Conservation (phyloP, 2,113 vertebrate genomes). For the Grammatotria lemairii region DNA sequence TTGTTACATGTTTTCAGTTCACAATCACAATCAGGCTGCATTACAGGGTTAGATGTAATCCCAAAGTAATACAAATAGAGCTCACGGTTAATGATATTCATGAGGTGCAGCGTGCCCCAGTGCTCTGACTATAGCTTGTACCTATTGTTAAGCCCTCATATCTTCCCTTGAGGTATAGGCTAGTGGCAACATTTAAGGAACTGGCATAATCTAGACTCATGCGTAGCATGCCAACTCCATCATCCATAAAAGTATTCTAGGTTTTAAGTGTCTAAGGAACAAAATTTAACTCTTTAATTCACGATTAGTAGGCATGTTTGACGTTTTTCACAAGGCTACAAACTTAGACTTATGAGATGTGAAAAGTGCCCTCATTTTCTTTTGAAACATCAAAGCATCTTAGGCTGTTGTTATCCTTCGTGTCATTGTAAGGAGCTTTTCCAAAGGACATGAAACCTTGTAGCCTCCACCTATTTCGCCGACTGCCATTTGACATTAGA, state of each 20-base stretch:
- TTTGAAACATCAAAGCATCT: slow-evolving; percentile 24
- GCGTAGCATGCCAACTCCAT: background rate
- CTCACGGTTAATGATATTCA: slow-evolving; percentile 72
- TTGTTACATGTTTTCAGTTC: slow-evolving; percentile 55
- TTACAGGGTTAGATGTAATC: slow-evolving; percentile 68
- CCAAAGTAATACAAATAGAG: slow-evolving; percentile 65
- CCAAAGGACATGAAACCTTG: slow-evolving; percentile 40
- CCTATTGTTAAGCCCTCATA: slow-evolving; percentile 52
- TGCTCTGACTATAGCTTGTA: slow-evolving; percentile 49
- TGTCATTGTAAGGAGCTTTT: slow-evolving; percentile 43
- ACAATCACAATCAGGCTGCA: slow-evolving; percentile 61
- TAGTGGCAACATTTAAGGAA: slow-evolving; percentile 42
- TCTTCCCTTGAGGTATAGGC: slow-evolving; percentile 35
- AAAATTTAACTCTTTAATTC: background rate
- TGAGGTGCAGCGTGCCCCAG: slow-evolving; percentile 52
- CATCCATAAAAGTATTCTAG: background rate
- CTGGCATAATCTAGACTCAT: slow-evolving; percentile 45
- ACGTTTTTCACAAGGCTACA: background rate
- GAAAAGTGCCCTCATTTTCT: background rate
- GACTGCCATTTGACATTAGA: slow-evolving; percentile 75
- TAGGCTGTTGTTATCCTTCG: slow-evolving; percentile 20
- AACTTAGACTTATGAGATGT: background rate
- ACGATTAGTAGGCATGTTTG: background rate
- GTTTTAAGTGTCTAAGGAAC: background rate
- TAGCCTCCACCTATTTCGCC: slow-evolving; percentile 20